Base-by-base conservation (phyloP, 2,113 vertebrate genomes). In the Oncorhynchus nerka region DNA sequence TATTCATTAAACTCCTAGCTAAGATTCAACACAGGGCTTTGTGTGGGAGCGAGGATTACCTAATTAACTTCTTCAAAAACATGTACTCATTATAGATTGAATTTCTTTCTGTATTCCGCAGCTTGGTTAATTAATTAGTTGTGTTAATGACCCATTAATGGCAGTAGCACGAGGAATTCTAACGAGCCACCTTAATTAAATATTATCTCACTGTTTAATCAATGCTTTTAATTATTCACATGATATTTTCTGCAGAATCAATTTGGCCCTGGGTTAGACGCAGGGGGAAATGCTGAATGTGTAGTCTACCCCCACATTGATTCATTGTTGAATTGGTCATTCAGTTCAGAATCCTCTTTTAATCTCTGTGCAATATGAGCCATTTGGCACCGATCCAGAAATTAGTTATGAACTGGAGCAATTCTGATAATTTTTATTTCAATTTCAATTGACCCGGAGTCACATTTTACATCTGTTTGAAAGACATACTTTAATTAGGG, bases 121-220 rank as follows among this genome's bases (percentile, higher is more conserved):
- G 84, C 81, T 86, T 86, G 76, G 85, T 91, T 93, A 91, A 93
- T 92, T 92, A 93, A 94, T 94, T 93, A 91, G 92, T 93, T 90
- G 89, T 85, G 87, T 90, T 94, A 94, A 94, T 91, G 91, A 88
- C 84, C 87, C 86, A 90, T 93, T 93, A 92, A 92, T 92, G 89
- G 87, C 59, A 67, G 75, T 79, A 55, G 87, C 84, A 83, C 74
- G 51, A 85, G 85, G 89, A 91, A 93, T 94, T 92, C 88, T 91
- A 94, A 93, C 91, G 87, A 91, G 90, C 84, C 85, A 86, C 87
- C 89, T 91, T 92, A 93, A 94, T 94, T 93, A 94, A 94, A 93
- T 93, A 94, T 93, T 93, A 94, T 93, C 92, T 92, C 90, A 91
- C 87, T 90, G 91, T 91, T 93, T 93, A 93, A 94, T 93, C 93